A percentile compares a stretch with the other conserved stretches of the same genome.
Conservation (phyloP, 2,888 invertebrate genomes). For the Zygaena filipendulae region DNA sequence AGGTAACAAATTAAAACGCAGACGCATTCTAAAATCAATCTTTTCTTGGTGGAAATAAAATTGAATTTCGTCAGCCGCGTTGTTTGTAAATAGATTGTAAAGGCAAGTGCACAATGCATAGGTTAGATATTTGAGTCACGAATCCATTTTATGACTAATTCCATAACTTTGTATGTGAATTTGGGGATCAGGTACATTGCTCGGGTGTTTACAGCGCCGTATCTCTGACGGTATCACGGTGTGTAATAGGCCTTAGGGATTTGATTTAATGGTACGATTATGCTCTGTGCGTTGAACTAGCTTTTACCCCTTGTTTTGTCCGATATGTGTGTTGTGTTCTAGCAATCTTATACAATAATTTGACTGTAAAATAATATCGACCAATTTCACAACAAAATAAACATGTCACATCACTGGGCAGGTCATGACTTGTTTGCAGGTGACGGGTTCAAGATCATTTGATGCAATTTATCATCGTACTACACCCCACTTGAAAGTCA, state of each 20-base stretch:
- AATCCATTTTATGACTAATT: slow-evolving; percentile 68
- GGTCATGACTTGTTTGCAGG: too few relatives aligned
- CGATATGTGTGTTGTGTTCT: too few relatives aligned
- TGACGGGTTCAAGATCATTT: too few relatives aligned
- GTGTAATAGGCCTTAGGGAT: slow-evolving; percentile 36
- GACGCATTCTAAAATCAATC: slow-evolving; percentile 10
- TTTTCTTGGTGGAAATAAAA: rapidly evolving
- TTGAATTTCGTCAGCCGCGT: slow-evolving; percentile 10
- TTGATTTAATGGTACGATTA: slow-evolving; percentile 43
- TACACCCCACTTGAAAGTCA: too few relatives aligned
- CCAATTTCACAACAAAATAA: too few relatives aligned
- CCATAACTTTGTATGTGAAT: slow-evolving; percentile 69
- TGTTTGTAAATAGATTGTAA: slow-evolving; percentile 16
- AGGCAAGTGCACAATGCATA: slow-evolving; percentile 31
- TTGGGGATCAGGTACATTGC: slow-evolving; percentile 54
- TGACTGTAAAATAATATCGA: too few relatives aligned
- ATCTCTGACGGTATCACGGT: slow-evolving; percentile 41
- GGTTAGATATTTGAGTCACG: slow-evolving; percentile 68
- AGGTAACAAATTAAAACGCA: slow-evolving; percentile 17
- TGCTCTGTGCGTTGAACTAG: slow-evolving; percentile 20
- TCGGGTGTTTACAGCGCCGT: slow-evolving; percentile 51
- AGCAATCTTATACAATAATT: too few relatives aligned
- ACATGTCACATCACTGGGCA: too few relatives aligned
- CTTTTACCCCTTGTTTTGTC: slow-evolving; percentile 19
- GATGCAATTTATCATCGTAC: too few relatives aligned